Evolutionary conservation across 2,797 vertebrate genomes (phyloP).

Genomic region (Melanogrammus aeglefinus): DNA sequence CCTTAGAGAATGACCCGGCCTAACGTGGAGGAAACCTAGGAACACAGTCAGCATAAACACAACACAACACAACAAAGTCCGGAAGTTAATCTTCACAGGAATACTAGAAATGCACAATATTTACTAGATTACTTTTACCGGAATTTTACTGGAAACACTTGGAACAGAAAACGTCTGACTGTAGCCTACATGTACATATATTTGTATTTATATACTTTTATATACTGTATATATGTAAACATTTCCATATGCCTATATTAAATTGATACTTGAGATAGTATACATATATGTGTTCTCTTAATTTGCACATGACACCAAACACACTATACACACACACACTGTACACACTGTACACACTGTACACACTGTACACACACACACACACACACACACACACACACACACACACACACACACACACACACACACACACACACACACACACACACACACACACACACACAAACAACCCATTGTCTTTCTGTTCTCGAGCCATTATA

Average conservation of each 20-base stretch:
- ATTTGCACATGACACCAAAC: background rate
- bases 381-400: background rate
- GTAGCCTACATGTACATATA: no score
- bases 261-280: background rate
- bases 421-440: conserved; percentile 4
- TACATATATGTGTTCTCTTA: background rate
- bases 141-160: background rate
- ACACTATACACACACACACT: background rate
- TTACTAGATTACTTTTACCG: background rate
- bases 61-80: no score
- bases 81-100: background rate
- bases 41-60: background rate
- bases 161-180: background rate
- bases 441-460: conserved; percentile 7
- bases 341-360: background rate
- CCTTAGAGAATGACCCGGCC: background rate
- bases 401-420: conserved; percentile 3
- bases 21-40: background rate
- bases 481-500: background rate
- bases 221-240: no score
- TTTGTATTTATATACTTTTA: no score
- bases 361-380: no score
- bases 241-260: background rate
- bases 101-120: background rate
- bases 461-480: background rate